phyloP scores from a whole-genome alignment of 2,888 invertebrate species.

The Drosophila yooni region DNA sequence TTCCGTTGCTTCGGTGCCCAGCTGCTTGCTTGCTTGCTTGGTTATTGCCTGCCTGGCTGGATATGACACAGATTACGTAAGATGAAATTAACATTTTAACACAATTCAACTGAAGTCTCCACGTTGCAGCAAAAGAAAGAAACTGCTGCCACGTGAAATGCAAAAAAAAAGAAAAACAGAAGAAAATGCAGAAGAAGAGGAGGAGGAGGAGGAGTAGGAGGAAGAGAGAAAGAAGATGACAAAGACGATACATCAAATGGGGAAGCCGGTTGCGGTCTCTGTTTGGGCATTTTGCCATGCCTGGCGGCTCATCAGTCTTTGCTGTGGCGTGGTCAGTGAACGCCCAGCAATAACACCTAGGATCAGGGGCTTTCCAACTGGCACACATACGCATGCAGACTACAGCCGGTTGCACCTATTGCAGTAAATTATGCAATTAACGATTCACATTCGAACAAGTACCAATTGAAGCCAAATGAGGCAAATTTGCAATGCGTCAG shows the following conservation, averaged over 20 bases:
- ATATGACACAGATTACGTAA: constrained; percentile 82
- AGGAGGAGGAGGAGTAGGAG: background rate
- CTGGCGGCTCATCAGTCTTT: constrained; percentile 65
- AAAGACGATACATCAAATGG: constrained; percentile 41
- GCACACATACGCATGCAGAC: background rate
- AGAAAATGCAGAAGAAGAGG: background rate
- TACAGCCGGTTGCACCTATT: constrained; percentile 56
- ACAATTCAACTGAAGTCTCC: constrained; percentile 70
- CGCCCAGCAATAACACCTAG: constrained; percentile 36
- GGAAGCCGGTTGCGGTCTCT: constrained; percentile 32
- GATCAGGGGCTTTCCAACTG: constrained; percentile 35
- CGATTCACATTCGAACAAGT: constrained; percentile 66
- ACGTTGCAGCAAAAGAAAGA: constrained; percentile 41
- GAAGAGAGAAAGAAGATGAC: background rate
- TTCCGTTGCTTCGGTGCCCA: background rate
- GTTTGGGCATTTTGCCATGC: constrained; percentile 42
- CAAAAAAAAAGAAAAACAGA: constrained; percentile 16
- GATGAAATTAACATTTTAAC: constrained; percentile 80
- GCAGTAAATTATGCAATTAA: constrained; percentile 80
- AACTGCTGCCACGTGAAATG: constrained; percentile 22
- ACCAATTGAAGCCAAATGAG: constrained; percentile 68
- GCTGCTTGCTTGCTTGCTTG: constrained; percentile 39
- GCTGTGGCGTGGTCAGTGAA: constrained; percentile 60
- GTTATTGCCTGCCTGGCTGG: constrained; percentile 44
- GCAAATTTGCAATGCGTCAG: constrained; percentile 66